Evolutionary conservation across 2,113 vertebrate species (phyloP), one percentile per base, ranked within the genome.

Genomic region (Canis aureus): DNA sequence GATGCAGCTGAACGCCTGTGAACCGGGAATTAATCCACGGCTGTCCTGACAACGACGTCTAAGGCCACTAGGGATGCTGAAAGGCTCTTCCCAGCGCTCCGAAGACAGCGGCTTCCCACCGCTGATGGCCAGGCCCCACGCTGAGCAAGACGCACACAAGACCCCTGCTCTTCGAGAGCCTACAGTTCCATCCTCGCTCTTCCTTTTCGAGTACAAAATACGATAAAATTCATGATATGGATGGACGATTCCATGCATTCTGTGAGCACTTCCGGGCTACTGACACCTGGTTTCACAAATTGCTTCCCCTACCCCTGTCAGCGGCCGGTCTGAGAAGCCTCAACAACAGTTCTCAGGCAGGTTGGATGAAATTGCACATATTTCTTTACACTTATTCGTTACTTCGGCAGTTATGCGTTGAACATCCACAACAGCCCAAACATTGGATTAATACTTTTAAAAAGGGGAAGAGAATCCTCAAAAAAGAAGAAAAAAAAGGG

Each of bases 21-120:
- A 96, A 94, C 11, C 3, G 0, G 19, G n/a, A 74, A 62, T 64
- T 91, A 8, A 57, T 35, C 57, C 2, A 0, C 0, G 10, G 1
- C n/a, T 69, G 9, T 13, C 74, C 2, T 0, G 4, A 19, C 43
- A 1, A 23, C 9, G 49, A 1, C 0, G 22, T 59, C 43, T 12
- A 22, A 38, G 81, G 82, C 20, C 11, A 53, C 2, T 53, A 15
- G 35, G 9, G 32, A 27, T 23, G 29, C 23, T 25, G 49, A 32
- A 64, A 51, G 11, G 62, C 10, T 32, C 12, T 19, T 15, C 5
- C 43, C 13, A 25, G 7, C 35, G 3, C 11, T 20, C 1, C 15
- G 2, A 17, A 57, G 10, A 59, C 12, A 53, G 3, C 2, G n/a
- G 13, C 13, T 73, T 91, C 57, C 51, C 27, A 4, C 29, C 12